Evolutionary conservation across 1,140 invertebrate species (phyloP), one percentile per base, ranked within the genome.

Genomic region (Ceratina japonica): DNA sequence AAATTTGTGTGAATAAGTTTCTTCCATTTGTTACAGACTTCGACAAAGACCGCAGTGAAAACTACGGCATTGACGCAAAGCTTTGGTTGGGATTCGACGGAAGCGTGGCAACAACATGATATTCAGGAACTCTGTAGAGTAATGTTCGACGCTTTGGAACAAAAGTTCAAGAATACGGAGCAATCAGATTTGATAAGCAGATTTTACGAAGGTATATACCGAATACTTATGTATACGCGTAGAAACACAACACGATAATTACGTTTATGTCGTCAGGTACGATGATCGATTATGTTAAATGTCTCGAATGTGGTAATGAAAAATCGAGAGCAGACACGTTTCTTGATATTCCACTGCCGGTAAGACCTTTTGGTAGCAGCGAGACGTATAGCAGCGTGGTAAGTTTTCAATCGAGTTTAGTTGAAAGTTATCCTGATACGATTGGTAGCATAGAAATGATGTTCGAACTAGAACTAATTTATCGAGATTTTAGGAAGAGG

Each of bases 51-150:
- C 61, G 95, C 97, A 20, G 95, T 98, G 27, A 97, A 98, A 91
- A 98, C 97, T 5, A 98, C 96, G 12, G 96, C 97, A 82, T 91
- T 98, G 59, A 98, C 97, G 1, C 94, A 94, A 79, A 97, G 97
- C 90, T 98, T 98, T 92, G 97, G 97, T 22, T 98, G 97, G 97
- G 96, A 97, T 89, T 96, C 95, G 12, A 95, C 96, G 79, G 96
- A 98, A 92, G 96, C 97, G 0, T 98, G 97, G 96, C 96, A 98
- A 82, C 97, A 98, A 88, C 97, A 98, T 87, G 97, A 98, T 90
- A 97, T 98, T 61, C 97, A 98, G 91, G 97, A 98, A 89, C 90
- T 98, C 49, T 98, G 96, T 91, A 93, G 97, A 72, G 96, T 98
- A 5, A 97, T 98, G 97, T 98, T 98, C 89, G 97, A 98, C 92